Conservation (phyloP, 2,888 invertebrate species). For the Rambutsinella grinnellia region DNA sequence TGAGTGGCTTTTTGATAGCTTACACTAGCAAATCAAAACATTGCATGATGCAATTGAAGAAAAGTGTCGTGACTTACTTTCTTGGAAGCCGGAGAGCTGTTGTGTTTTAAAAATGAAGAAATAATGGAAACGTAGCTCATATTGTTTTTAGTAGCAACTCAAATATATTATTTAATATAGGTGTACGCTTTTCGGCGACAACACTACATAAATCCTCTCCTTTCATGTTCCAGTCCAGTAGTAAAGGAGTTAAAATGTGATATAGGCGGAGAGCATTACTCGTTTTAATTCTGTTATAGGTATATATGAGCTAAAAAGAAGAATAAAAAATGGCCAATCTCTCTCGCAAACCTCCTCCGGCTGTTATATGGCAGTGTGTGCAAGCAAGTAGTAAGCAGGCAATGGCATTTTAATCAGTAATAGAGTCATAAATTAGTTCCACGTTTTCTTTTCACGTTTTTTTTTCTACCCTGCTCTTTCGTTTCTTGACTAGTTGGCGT, state of each 20-base stretch:
- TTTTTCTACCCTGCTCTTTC: conserved; percentile 4
- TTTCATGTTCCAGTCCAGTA: conserved; percentile 8
- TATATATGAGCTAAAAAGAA: too few species aligned
- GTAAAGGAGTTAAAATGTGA: conserved; percentile 21
- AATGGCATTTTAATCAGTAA: conserved; percentile 66
- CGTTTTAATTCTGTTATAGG: too few species aligned
- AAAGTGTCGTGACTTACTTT: conserved; percentile 20
- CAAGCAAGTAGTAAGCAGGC: conserved; percentile 28
- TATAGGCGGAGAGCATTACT: conserved; percentile 10
- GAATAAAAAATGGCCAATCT: too few species aligned
- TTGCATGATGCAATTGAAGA: conserved; percentile 16
- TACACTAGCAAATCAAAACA: conserved; percentile 15
- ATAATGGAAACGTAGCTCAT: conserved; percentile 22
- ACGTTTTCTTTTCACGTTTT: conserved; percentile 46
- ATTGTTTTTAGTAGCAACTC: too few species aligned
- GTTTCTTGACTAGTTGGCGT: conserved; percentile 33
- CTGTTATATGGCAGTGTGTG: conserved; percentile 2
- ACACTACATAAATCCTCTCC: conserved; percentile 34
- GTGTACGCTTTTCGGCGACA: conserved; percentile 23
- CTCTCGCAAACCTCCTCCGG: neutral
- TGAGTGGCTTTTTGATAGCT: neutral
- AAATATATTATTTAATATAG: too few species aligned
- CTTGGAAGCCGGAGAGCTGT: neutral
- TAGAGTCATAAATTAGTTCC: conserved; percentile 66
- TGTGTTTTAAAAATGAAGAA: conserved; percentile 14